These are phyloP conservation scores for Myathropa florea DNA, from an alignment of 2,888 invertebrate species.

Conservation along the genomic window DNA sequence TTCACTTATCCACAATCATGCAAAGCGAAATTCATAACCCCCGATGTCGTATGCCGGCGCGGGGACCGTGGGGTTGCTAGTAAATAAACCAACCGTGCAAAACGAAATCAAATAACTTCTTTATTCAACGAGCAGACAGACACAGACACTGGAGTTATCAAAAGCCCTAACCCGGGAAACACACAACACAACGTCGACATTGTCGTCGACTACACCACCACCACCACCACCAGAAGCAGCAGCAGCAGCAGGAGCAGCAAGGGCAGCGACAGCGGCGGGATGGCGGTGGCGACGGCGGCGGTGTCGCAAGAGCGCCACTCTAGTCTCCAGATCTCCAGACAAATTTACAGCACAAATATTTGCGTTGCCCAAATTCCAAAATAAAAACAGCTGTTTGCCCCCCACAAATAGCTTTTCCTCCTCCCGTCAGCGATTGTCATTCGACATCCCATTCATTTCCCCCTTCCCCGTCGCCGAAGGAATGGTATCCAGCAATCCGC, in stretches of 20 bases:
- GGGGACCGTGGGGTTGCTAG: background rate
- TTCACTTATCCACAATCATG: conserved; percentile 36
- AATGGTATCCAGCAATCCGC: conserved; percentile 32
- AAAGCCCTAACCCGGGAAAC: background rate
- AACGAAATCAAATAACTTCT: conserved; percentile 36
- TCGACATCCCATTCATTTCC: background rate
- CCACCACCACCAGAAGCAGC: no score
- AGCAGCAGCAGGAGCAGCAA: no score
- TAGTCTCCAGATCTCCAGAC: conserved; percentile 35
- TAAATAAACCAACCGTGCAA: conserved; percentile 38
- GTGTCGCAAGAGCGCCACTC: background rate
- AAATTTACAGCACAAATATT: conserved; percentile 53
- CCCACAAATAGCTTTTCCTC: conserved; percentile 26
- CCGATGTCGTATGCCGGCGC: background rate
- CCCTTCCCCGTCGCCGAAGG: background rate
- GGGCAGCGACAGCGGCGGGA: no score
- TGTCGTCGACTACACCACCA: background rate
- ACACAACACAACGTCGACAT: conserved; percentile 11
- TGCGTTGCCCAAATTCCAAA: conserved; percentile 40
- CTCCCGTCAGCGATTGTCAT: background rate
- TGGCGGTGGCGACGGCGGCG: background rate
- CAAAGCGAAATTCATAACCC: conserved; percentile 39
- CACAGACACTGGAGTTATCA: conserved; percentile 19
- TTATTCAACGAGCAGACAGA: conserved; percentile 14
- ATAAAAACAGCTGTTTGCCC: conserved; percentile 51